Evolutionary conservation across 2,888 invertebrate species (phyloP).

Genomic region (Palloptera scutellata): DNA sequence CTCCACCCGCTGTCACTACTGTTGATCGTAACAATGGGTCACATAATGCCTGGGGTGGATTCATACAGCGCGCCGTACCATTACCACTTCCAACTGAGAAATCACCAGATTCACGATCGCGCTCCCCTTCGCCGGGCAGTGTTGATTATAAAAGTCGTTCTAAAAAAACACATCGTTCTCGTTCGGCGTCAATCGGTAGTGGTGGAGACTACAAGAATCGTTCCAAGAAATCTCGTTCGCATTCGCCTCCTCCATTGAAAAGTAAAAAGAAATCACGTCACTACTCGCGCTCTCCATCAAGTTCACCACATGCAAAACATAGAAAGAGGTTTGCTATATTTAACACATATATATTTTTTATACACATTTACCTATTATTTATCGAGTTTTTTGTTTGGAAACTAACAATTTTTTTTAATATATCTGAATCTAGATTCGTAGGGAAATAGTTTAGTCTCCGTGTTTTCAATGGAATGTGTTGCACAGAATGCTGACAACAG

Average conservation of each 20-base stretch:
- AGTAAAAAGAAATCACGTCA: conserved; percentile 62
- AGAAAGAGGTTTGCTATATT: conserved; percentile 55
- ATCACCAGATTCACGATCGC: conserved; percentile 54
- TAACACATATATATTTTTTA: too few relatives aligned
- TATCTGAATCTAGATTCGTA: too few relatives aligned
- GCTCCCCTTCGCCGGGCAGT: conserved; percentile 36
- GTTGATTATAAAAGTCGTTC: conserved; percentile 45
- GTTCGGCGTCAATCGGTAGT: conserved; percentile 47
- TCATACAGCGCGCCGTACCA: conserved; percentile 68
- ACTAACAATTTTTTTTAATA: too few relatives aligned
- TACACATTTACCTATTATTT: too few relatives aligned
- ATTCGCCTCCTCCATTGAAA: conserved; percentile 53
- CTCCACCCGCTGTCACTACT: conserved; percentile 62
- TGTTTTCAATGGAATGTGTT: too few relatives aligned
- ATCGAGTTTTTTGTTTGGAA: too few relatives aligned
- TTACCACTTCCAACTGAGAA: conserved; percentile 55
- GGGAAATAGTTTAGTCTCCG: too few relatives aligned
- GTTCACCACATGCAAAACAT: conserved; percentile 62
- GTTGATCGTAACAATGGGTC: conserved; percentile 69
- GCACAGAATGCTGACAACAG: too few relatives aligned
- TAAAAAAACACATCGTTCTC: conserved; percentile 43
- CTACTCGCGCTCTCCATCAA: conserved; percentile 60
- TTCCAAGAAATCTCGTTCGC: conserved; percentile 54
- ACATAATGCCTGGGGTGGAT: conserved; percentile 75
- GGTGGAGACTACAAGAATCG: conserved; percentile 39